Percentiles rank a stretch among this genome's conserved stretches.
Evolutionary conservation across 2,113 vertebrate species (phyloP).

Genomic region (Dromas ardeola): DNA sequence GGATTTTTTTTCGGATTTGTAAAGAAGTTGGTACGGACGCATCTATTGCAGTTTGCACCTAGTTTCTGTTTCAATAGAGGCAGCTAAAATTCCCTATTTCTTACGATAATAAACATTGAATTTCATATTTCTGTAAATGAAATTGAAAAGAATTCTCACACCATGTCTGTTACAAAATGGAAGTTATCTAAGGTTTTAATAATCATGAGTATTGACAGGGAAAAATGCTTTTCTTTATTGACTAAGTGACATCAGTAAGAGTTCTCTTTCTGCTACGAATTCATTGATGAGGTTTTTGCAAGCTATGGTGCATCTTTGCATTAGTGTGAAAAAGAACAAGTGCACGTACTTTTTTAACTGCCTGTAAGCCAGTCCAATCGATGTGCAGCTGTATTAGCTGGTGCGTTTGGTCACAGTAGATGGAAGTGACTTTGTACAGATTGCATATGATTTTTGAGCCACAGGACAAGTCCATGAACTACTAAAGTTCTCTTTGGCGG

Average conservation of each 20-base stretch:
- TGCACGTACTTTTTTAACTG: not conserved
- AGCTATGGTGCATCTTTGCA: not conserved
- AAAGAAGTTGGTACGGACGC: not conserved
- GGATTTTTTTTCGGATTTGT: not conserved
- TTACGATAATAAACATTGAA: not conserved
- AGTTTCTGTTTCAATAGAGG: not conserved
- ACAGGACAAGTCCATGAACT: not conserved
- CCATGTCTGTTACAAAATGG: not conserved
- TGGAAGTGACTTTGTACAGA: not conserved
- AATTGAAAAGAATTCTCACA: not conserved
- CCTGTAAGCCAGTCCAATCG: not conserved
- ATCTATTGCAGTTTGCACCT: not conserved
- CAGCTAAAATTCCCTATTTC: not conserved
- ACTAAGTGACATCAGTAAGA: not conserved
- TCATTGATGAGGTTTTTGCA: not conserved
- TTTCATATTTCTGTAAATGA: not conserved
- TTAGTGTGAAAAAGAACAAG: not conserved
- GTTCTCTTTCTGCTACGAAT: not conserved
- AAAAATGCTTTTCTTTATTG: not conserved
- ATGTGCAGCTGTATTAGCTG: not conserved
- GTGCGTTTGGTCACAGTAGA: not conserved
- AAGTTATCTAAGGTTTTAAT: not conserved
- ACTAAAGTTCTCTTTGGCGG: fast-evolving
- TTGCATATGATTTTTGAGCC: not conserved
- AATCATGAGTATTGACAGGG: not conserved